Evolutionary conservation across 2,797 vertebrate species (phyloP), one percentile per base, ranked within the genome.

Genomic region (Alectoris magna): DNA sequence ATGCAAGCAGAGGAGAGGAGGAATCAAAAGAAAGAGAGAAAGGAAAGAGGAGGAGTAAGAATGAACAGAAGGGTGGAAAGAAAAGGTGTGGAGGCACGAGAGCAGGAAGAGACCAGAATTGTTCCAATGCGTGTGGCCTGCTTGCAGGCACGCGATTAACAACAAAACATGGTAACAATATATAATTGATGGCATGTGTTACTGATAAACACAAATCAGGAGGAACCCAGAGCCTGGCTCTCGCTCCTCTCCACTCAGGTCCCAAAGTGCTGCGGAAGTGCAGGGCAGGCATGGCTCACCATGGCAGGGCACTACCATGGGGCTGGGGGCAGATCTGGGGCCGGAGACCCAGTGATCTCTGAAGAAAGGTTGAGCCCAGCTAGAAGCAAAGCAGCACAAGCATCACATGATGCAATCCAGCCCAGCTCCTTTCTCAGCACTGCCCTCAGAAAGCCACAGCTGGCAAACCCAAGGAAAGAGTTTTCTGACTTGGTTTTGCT

Each of bases 21-120:
- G 84, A 84, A 94, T 92, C 87, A 71, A 56, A 91, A n/a, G 94
- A 93, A 68, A 85, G 64, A 49, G 79, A 91, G 84, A 88, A 84
- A 75, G 92, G 93, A 91, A 96, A 93, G 84, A 95, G 95, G 95
- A 94, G 95, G 95, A 68, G 78, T 91, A 90, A 89, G 85, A 90
- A 93, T 66, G 89, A 96, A 84, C 38, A 41, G 22, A 18, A 91
- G 78, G 72, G 95, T 81, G 46, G 86, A 71, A 78, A 78, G 91
- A 96, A 93, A 95, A 92, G 93, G 94, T 91, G 79, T 67, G 86
- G 81, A 95, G 76, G 73, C 80, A 94, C 38, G 67, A 91, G 59
- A 84, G 66, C 86, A 90, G 94, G 96, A 95, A 91, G 92, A 77
- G 94, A 69, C 71, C 87, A 84, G 87, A 81, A 78, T 74, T 78